phyloP scores from a whole-genome alignment of 2,797 vertebrate genomes.

The Gallinago nigripennis region DNA sequence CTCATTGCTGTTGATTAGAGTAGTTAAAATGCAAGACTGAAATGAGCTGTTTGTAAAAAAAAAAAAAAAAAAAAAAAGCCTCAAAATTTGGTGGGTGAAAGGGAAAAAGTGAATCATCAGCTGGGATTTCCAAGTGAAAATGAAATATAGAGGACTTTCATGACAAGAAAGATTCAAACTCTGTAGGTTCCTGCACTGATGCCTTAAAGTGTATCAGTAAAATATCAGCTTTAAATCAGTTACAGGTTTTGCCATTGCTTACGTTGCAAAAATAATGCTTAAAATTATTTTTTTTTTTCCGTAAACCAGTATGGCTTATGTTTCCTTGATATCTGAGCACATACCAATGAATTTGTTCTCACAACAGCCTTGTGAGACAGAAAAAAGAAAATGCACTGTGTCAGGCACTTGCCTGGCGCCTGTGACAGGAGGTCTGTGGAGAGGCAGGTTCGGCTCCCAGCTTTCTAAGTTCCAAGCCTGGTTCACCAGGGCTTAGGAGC shows the following conservation, averaged over 20 bases:
- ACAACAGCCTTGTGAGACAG: not conserved
- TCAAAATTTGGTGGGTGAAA: not conserved
- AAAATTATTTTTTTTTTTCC: not conserved
- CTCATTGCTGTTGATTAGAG: not conserved
- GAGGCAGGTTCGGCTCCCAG: not conserved
- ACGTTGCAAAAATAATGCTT: not conserved
- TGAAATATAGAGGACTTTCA: not conserved
- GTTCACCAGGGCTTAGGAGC: not conserved
- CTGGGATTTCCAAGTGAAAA: constrained; percentile 15
- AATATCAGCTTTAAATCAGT: not conserved
- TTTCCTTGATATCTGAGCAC: not conserved
- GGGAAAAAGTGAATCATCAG: constrained; percentile 17
- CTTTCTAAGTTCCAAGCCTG: not conserved
- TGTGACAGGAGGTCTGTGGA: not conserved
- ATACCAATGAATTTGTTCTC: not conserved
- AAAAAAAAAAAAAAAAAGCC: no score
- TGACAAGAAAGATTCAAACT: not conserved
- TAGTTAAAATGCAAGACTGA: not conserved
- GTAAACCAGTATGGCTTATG: not conserved
- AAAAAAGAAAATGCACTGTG: not conserved
- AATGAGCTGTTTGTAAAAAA: not conserved
- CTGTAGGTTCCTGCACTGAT: not conserved
- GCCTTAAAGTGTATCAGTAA: not conserved
- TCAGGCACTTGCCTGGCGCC: not conserved
- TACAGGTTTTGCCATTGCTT: not conserved